Evolutionary conservation across 2,888 invertebrate species (phyloP), one percentile per base, ranked within the genome.

Genomic region (Apantesis nais): DNA sequence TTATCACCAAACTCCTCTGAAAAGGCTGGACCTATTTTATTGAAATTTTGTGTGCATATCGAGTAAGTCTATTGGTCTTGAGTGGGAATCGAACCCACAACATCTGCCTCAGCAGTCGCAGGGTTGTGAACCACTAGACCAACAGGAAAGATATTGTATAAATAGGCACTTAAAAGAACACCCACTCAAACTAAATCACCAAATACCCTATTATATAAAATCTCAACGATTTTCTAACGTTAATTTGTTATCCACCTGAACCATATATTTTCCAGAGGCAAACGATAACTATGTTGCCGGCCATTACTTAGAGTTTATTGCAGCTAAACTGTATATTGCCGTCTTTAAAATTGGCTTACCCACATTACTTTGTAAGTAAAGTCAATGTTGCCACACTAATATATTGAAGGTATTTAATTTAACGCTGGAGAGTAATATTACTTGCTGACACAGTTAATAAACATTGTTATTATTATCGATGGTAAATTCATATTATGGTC

Each of bases 291-390:
- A 62, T 78, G 77, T 80, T 73, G 70, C 70, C 29, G 16, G 52
- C 31, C 63, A 74, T 80, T 74, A 78, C 75, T 74, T 62, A 34
- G 63, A 70, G 72, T 69, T 78, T 80, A 75, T 77, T 77, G 41
- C 74, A 55, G 68, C 62, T 71, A 70, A 68, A 72, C 71, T 70
- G 65, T 78, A 75, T 80, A 80, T 75, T 72, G 66, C 75, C 66
- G 62, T 73, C 67, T 72, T 75, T 77, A 75, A 75, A 77, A 67
- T 70, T 70, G 12, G 73, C 62, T 68, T 67, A 64, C 64, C n/a
- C 60, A 65, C 44, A 71, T 60, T 72, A 68, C 72, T 68, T 66
- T 66, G 65, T 68, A 62, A 68, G 65, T 41, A 12, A 66, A 62
- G 62, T 62, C 62, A 65, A 68, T 60, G 48, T 63, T 67, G 60